Evolutionary conservation across 2,113 vertebrate species (phyloP), one percentile per base, ranked within the genome.

Genomic region (Symphodus melops): DNA sequence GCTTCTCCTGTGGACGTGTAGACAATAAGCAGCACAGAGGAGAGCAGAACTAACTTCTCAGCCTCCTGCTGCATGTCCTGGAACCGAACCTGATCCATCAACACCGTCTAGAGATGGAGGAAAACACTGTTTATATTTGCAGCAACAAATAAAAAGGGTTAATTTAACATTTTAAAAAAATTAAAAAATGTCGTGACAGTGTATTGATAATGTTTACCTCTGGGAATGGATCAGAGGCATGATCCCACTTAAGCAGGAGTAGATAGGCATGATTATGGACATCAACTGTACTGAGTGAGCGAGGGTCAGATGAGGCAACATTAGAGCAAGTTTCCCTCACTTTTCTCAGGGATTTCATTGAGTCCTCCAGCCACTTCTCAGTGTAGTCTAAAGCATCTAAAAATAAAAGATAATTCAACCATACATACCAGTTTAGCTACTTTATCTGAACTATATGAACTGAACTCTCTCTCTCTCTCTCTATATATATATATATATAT

Each of bases 21-120:
- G 0, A 95, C 94, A 7, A 99, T 93, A 73, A 99, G 94, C 14
- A 99, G 89, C 75, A 98, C 83, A 0, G 97, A 93, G 14, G 96
- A 96, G 4, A 94, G 85, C 71, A 96, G 0, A 0, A 94, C 93
- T 8, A 99, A 88, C 9, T 91, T 93, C 61, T 96, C 94, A 51
- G 93, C 82, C 84, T 97, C 94, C 68, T 94, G 84, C 88, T 98
- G 96, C 68, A 99, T 94, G 86, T 99, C 96, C 87, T 96, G 95
- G 74, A 99, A 98, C 33, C 98, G 95, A 1, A 84, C 77, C 84
- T 97, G 96, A 87, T 99, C 98, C 97, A 99, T 97, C 56, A 99
- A 67, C 71, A 98, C 69, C 0, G 97, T 98, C 98, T 99, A 79
- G 3, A 77, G 41, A 42, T 54, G 25, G 20, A 0, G 56, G 17